Evolutionary conservation across 2,113 vertebrate genomes (phyloP), one percentile per base, ranked within the genome.

Genomic region (Halcyon senegalensis): DNA sequence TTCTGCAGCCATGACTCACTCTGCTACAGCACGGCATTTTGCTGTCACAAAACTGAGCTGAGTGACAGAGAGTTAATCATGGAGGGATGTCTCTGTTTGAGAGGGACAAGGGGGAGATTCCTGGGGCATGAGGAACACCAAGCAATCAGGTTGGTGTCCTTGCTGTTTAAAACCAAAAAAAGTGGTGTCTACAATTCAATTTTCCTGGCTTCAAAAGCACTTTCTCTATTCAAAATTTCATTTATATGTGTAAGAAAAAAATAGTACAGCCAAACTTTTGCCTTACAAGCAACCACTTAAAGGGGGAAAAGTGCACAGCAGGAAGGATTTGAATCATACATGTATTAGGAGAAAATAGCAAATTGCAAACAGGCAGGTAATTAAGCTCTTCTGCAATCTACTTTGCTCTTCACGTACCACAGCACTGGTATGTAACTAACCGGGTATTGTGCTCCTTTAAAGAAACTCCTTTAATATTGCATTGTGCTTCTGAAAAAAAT

Each of bases 1-100:
- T 64, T 96, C 93, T 91, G 93, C 94, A 97, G 81, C 86, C 70
- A 16, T 97, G 94, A 97, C 48, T 96, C 93, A 92, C 67, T 15
- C 60, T 51, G 79, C 97, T 81, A 67, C 87, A 13, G 93, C 67
- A 17, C 78, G 84, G 86, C 53, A 4, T 63, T 80, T 37, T 18
- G 69, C 83, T 72, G 76, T 51, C 93, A 79, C 81, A 78, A 70
- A 86, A 68, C 20, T 3, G 44, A 90, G 84, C 93, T 56, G 80
- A 94, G 60, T 5, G 58, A 74, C 82, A 60, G 33, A 37, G 19
- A 80, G 55, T 12, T 59, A 66, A 81, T 12, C 93, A 46, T 7
- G 56, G 55, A 95, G 76, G 28, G 77, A 89, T 10, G 5, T 60
- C 48, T 63, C 37, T 6, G 1, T 11, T 44, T 6, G 69, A 79